A percentile compares a stretch with the other conserved stretches of the same genome.
These are phyloP conservation scores for Holcopasites calliopsidis DNA, from an alignment of 1,140 invertebrate genomes.

Conservation along the genomic window DNA sequence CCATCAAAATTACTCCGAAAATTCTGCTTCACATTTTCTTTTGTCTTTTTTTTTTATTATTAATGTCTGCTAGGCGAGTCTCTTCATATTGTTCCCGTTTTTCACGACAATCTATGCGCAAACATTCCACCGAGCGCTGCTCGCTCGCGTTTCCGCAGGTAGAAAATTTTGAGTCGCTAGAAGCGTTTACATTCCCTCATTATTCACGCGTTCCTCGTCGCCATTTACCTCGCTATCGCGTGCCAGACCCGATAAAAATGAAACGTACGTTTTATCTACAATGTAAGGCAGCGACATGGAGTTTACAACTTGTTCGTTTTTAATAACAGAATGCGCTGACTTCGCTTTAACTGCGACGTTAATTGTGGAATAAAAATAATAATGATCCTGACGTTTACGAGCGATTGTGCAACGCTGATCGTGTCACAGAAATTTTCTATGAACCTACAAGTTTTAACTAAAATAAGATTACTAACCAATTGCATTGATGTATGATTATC, in stretches of 20 bases:
- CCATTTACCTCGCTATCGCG: conserved; percentile 10
- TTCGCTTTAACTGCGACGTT: background rate
- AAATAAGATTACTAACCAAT: no score
- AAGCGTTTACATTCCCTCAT: background rate
- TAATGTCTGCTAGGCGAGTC: no score
- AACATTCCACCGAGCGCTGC: background rate
- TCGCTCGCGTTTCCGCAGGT: background rate
- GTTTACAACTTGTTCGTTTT: background rate
- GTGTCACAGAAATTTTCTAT: no score
- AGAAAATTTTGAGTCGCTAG: conserved; percentile 6
- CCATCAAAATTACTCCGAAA: no score
- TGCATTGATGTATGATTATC: no score
- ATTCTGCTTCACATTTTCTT: no score
- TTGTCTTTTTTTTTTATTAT: background rate
- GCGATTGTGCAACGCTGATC: background rate
- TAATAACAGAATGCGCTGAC: background rate
- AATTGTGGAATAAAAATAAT: conserved; percentile 5
- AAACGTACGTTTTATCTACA: conserved; percentile 7
- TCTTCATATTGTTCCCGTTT: background rate
- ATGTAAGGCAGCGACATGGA: background rate
- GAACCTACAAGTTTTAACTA: no score
- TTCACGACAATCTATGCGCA: background rate
- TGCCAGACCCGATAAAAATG: conserved; percentile 19
- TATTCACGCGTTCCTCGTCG: conserved; percentile 16
- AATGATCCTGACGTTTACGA: no score